These are phyloP conservation scores for Epistrophe eligans DNA, from an alignment of 2,888 invertebrate species.

Conservation along the genomic window DNA sequence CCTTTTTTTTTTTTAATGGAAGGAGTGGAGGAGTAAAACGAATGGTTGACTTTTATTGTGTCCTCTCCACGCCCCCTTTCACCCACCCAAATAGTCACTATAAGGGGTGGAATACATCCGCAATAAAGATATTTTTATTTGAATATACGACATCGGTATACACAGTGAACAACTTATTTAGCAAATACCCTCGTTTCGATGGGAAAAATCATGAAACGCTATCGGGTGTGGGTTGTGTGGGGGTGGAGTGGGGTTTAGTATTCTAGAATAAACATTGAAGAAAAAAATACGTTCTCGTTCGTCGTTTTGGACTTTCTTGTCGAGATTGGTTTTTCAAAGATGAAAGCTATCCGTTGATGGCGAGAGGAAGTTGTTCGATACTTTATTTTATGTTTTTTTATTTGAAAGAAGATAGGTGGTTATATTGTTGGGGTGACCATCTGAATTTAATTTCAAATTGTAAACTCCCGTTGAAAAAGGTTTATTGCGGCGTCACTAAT, in stretches of 20 bases:
- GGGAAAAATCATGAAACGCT: not conserved
- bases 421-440: not conserved
- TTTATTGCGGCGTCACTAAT: too few relatives aligned
- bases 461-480: too few relatives aligned
- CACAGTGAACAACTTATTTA: slow-evolving; percentile 75
- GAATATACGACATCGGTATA: slow-evolving; percentile 72
- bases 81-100: slow-evolving; percentile 42
- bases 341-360: slow-evolving; percentile 59
- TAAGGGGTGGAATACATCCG: slow-evolving; percentile 65
- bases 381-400: slow-evolving; percentile 22
- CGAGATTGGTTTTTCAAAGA: slow-evolving; percentile 66
- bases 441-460: not conserved
- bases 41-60: slow-evolving; percentile 74
- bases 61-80: slow-evolving; percentile 58
- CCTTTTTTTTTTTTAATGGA: not conserved
- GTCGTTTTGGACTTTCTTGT: slow-evolving; percentile 28
- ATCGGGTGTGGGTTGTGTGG: not conserved
- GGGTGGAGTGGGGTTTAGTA: not conserved
- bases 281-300: slow-evolving; percentile 31
- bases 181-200: slow-evolving; percentile 59
- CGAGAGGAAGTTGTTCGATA: slow-evolving; percentile 61
- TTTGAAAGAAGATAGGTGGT: not conserved
- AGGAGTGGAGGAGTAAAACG: slow-evolving; percentile 36
- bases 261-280: slow-evolving; percentile 55
- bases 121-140: slow-evolving; percentile 76